A percentile compares a stretch with the other conserved stretches of the same genome.
phyloP scores from a whole-genome alignment of 2,888 invertebrate species.

The Molorchus minor region DNA sequence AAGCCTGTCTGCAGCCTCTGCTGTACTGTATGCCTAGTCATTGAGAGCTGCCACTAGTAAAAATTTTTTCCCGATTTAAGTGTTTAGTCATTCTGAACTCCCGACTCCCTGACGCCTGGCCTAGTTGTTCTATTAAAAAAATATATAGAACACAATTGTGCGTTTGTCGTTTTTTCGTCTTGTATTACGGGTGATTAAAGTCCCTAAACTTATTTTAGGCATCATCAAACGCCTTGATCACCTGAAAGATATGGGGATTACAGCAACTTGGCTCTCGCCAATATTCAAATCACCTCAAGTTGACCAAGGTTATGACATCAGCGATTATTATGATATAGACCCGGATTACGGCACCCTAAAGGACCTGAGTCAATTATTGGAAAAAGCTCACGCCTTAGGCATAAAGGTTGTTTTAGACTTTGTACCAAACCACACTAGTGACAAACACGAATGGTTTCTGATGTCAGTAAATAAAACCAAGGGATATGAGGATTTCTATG shows the following conservation, averaged over 20 bases:
- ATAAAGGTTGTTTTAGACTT: slow-evolving; percentile 63
- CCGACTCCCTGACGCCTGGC: too few relatives aligned
- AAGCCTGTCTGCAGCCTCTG: too few relatives aligned
- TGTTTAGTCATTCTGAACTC: too few relatives aligned
- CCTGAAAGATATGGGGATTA: slow-evolving; percentile 70
- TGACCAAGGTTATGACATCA: slow-evolving; percentile 89
- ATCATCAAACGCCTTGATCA: slow-evolving; percentile 51
- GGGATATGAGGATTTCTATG: slow-evolving; percentile 76
- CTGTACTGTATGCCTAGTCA: too few relatives aligned
- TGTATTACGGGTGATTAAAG: too few relatives aligned
- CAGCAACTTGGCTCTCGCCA: slow-evolving; percentile 85
- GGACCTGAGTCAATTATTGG: slow-evolving; percentile 73
- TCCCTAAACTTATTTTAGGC: too few relatives aligned
- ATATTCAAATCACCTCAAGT: slow-evolving; percentile 85
- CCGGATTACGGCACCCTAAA: slow-evolving; percentile 76
- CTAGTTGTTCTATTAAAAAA: too few relatives aligned
- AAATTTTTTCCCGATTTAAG: too few relatives aligned
- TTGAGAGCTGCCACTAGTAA: too few relatives aligned
- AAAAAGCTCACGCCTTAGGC: slow-evolving; percentile 67
- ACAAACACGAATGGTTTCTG: slow-evolving; percentile 83
- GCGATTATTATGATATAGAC: slow-evolving; percentile 78
- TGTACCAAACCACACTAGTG: slow-evolving; percentile 73
- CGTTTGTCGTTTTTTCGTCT: too few relatives aligned
- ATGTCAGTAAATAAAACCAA: slow-evolving; percentile 70
- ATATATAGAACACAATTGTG: too few relatives aligned